Base-by-base conservation (phyloP, 2,113 vertebrate genomes). In the Riparia riparia region DNA sequence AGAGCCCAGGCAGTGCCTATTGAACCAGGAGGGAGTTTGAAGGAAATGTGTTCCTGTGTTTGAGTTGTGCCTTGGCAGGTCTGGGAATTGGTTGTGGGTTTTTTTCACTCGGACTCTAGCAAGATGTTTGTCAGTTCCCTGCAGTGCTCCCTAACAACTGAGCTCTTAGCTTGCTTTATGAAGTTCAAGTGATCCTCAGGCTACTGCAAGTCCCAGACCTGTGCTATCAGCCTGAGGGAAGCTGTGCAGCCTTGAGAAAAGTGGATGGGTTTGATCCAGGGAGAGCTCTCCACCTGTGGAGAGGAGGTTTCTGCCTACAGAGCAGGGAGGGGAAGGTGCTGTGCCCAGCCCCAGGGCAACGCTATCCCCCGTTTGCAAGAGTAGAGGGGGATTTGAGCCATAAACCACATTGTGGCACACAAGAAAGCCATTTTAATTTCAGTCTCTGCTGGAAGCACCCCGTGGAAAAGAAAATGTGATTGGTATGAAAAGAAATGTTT, bases 401-500 rank as follows among this genome's bases (percentile, higher is more conserved):
- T 93, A 91, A 93, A 87, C 61, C 77, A 76, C 57, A 29, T 28
- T 0, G 2, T 79, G 91, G 28, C 77, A 84, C 58, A 63, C n/a
- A 57, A 17, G 91, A 65, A 79, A 89, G 26, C 57, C 81, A 57
- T 95, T 95, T 95, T 86, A 41, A 93, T 95, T 95, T 89, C 77
- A 32, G 39, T 21, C 72, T 82, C 81, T 64, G 69, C 66, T 94
- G 86, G 94, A 92, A 82, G 61, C 81, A 73, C 76, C 19, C 12
- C 83, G n/a, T 28, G 86, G 93, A 83, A 95, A 95, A 92, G 82
- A 94, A 94, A 86, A 92, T 57, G 87, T 44, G 84, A 94, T 88
- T 93, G 50, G 87, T 80, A 66, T 88, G 70, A 93, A 91, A 85
- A 93, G 63, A 93, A 93, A 92, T 81, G 74, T 94, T 96, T 97